Evolutionary conservation across 1,140 invertebrate genomes (phyloP).

Genomic region (Drosophila tani): DNA sequence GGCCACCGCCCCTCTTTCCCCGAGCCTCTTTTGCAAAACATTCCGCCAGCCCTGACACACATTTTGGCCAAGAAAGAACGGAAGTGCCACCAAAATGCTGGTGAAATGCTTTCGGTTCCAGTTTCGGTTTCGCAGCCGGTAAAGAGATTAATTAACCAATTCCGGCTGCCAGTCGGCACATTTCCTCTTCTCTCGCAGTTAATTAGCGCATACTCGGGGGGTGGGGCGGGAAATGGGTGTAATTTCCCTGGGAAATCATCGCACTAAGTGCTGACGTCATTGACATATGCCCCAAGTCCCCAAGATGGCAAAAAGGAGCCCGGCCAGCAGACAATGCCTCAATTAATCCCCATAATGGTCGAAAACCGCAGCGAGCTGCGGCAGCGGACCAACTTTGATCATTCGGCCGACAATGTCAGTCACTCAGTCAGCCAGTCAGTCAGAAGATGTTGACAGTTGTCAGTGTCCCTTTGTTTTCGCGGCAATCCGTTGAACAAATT

Average conservation of each 20-base stretch:
- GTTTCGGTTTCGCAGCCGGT: slow-evolving; percentile 52
- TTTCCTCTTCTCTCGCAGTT: slow-evolving; percentile 64
- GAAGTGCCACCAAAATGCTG: slow-evolving; percentile 67
- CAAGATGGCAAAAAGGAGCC: slow-evolving; percentile 8
- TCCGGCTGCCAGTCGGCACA: slow-evolving; percentile 77
- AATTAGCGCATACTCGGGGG: slow-evolving; percentile 60
- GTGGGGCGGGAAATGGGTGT: slow-evolving; percentile 4
- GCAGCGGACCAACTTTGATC: slow-evolving; percentile 22
- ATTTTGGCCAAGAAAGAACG: slow-evolving; percentile 51
- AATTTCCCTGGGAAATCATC: slow-evolving; percentile 31
- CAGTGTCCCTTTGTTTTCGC: slow-evolving; percentile 47
- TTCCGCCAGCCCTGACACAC: slow-evolving; percentile 63
- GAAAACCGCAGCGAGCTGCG: slow-evolving; percentile 28
- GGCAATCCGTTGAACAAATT: slow-evolving; percentile 49
- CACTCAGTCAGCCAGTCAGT: slow-evolving; percentile 3
- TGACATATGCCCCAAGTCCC: slow-evolving; percentile 42
- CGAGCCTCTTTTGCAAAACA: not conserved
- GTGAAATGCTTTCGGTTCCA: slow-evolving; percentile 37
- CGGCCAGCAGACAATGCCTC: slow-evolving; percentile 34
- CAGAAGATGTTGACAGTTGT: slow-evolving; percentile 60
- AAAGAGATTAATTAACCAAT: slow-evolving; percentile 80
- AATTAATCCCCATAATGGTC: slow-evolving; percentile 47
- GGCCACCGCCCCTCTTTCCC: not conserved
- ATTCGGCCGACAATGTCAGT: slow-evolving; percentile 29
- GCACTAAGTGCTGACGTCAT: slow-evolving; percentile 61